Evolutionary conservation across 2,888 invertebrate species (phyloP), one percentile per base, ranked within the genome.

Genomic region (Leucoma salicis): DNA sequence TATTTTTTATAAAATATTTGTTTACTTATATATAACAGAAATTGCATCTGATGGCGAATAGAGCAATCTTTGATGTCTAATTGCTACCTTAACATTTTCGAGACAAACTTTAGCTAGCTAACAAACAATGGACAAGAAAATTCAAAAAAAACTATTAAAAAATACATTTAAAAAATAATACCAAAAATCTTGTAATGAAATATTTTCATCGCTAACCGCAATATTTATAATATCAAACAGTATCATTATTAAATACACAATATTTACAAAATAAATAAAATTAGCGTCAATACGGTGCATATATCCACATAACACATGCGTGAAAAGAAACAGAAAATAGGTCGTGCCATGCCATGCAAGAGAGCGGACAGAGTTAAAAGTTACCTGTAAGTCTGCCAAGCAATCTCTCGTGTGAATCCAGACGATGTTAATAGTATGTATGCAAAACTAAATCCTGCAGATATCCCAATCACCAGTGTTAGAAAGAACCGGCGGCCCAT

Each of bases 361-460:
- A 72, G 60, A 54, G 49, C 42, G 46, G 55, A 56, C 49, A 57
- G 52, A 52, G 48, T 34, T 57, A 54, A 54, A 49, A 67, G 74
- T 81, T 91, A 91, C 91, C 81, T 87, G 91, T 77, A 91, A 47
- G 72, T 77, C 45, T 82, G 73, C 79, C 74, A 82, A 61, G 74
- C 63, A 49, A 79, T 82, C 47, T 90, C 90, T 57, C 84, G 79
- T 48, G 83, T 70, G 70, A 90, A 88, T 77, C 90, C 91, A 57
- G 91, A 78, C 32, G 91, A 90, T 59, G 91, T 91, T 73, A 93
- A 91, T 57, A 94, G 83, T 57, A 95, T 89, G 78, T 94, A 95
- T 48, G 95, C 94, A 68, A 94, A 93, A 74, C 93, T 91, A 88
- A 95, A 95, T 64, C 95, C 95, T 65, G 94, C 93, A 3, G 93